Evolutionary conservation across 1,140 invertebrate species (phyloP), one percentile per base, ranked within the genome.

Genomic region (Portunus trituberculatus): DNA sequence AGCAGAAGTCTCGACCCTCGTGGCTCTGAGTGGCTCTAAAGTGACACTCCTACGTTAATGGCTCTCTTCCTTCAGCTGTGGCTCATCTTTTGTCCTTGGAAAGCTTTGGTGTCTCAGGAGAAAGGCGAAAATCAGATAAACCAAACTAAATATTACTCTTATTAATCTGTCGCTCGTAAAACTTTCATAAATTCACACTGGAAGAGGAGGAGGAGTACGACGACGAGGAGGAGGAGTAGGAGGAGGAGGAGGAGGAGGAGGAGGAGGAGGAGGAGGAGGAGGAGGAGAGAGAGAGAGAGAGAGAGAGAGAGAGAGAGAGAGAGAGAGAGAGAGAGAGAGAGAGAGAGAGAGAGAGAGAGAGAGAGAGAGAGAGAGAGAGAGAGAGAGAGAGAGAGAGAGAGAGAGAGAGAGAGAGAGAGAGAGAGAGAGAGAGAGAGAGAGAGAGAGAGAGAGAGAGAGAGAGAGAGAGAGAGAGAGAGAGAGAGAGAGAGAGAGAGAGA

Each of bases 141-240:
- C 67, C n/a, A 25, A n/a, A 76, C n/a, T 76, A 76, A 76, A 76
- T 76, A 76, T n/a, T 76, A 25, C 67, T 25, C 67, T 7, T 76
- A 76, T 76, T 76, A 76, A 76, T 76, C n/a, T 76, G 67, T 76
- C 67, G 25, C 67, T 76, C 67, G 67, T 76, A 76, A 76, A 76
- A 7, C 67, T 25, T 76, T n/a, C n/a, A 76, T n/a, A n/a, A 76
- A n/a, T 76, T 25, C n/a, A 76, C 67, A n/a, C 20, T 76, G 25
- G 67, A 76, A n/a, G 67, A 76, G 67, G 67, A 8, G 67, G 16
- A n/a, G 20, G 25, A 8, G 25, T 0, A 76, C 10, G 67, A 76
- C 1, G 67, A 76, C 1, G 67, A n/a, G 67, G 67, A 76, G 16
- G 67, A 76, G n/a, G 67, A 76, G 16, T 8, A n/a, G 6, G 67